Evolutionary conservation across 2,888 invertebrate genomes (phyloP), one percentile per base, ranked within the genome.

Genomic region (Mesochorus sp.): DNA sequence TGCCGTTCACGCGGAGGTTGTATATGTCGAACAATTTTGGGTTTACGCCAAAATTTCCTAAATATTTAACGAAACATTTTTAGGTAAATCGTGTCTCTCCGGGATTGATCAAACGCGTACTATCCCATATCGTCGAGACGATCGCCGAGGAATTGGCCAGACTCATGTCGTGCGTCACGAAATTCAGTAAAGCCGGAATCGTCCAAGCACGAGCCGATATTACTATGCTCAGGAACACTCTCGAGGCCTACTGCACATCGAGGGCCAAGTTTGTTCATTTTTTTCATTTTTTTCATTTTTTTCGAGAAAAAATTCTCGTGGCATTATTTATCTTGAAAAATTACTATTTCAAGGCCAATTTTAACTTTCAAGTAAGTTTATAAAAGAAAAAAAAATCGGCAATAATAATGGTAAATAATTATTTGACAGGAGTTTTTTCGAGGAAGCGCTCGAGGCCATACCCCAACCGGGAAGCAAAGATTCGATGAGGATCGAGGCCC

Each of bases 61-160:
- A 51, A 24, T 24, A 21, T 51, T 51, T 10, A 10, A 51, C 1
- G 12, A 12, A 21, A 6, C 2, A 24, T 80, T 31, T 74, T 84
- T 84, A 96, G 96, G 95, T 96, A 70, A 95, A 95, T 89, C 94
- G 95, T 77, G 94, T 95, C 64, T 96, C 97, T 3, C 95, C 96
- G 0, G 94, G 95, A 19, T 93, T 98, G 89, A 94, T 98, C 82
- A 93, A 94, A 19, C 94, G 94, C 81, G 94, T 95, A 31, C 87
- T 95, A 49, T 94, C 94, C 14, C 95, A 95, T 85, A 96, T 98
- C 82, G 95, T 98, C 49, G 96, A 98, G 92, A 97, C 96, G 0
- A 96, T 98, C 73, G 96, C 97, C 81, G 98, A 98, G 92, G 98
- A 99, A 92, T 92, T 98, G 79, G 95, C 97, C 44, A 93, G 98